Conservation (phyloP, 1,140 invertebrate genomes). For the Latrodectus geometricus region DNA sequence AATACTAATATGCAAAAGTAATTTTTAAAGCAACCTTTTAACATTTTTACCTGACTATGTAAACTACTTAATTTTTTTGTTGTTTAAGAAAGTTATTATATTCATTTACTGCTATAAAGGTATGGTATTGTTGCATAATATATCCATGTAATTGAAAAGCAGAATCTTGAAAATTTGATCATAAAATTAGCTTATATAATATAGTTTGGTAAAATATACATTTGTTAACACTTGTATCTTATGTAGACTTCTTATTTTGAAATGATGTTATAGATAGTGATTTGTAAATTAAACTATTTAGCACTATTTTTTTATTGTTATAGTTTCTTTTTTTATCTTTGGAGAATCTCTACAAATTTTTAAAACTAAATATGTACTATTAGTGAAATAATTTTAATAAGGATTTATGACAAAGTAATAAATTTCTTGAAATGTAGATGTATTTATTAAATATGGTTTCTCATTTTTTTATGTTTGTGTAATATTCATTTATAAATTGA, state of each 20-base stretch:
- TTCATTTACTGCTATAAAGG: background rate
- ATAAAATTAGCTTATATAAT: background rate
- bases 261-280: background rate
- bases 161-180: no score
- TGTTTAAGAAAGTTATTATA: background rate
- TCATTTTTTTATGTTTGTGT: no score
- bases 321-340: no score
- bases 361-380: no score
- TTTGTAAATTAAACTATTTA: background rate
- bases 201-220: background rate
- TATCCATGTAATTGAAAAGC: background rate
- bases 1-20: background rate
- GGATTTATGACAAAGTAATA: no score
- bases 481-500: no score
- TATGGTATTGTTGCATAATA: background rate
- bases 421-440: no score
- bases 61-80: background rate
- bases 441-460: no score
- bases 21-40: background rate
- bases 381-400: no score
- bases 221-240: background rate
- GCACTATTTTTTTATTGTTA: no score
- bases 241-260: background rate
- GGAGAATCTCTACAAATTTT: no score
- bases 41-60: background rate